These are phyloP conservation scores for Brachyalestes nurse DNA, from an alignment of 2,797 vertebrate species.

Conservation along the genomic window DNA sequence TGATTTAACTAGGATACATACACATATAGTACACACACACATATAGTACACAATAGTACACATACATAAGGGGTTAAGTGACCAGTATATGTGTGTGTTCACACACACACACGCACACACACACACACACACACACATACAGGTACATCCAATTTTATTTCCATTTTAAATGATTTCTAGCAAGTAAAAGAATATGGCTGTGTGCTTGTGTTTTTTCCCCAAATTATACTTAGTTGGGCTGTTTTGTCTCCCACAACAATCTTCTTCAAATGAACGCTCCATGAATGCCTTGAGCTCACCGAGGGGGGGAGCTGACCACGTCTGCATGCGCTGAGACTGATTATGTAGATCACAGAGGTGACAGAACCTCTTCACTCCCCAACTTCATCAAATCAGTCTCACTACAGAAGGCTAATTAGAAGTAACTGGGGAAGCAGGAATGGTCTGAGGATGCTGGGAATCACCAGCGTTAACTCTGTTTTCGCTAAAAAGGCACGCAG, in stretches of 20 bases:
- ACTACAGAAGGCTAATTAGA: conserved; percentile 13
- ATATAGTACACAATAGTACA: too few species aligned
- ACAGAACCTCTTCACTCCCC: conserved; percentile 2
- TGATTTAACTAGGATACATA: too few species aligned
- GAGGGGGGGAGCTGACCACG: conserved; percentile 13
- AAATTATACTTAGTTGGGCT: background rate
- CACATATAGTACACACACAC: too few species aligned
- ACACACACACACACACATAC: too few species aligned
- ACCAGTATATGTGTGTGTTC: too few species aligned
- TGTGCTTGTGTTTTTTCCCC: background rate
- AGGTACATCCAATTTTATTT: too few species aligned
- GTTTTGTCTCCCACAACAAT: conserved; percentile 18
- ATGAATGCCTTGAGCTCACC: conserved; percentile 29
- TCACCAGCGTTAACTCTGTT: conserved; percentile 22
- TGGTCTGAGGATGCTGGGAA: conserved; percentile 7
- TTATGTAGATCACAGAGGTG: conserved; percentile 34
- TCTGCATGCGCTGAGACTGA: conserved; percentile 22
- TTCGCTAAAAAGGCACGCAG: conserved; percentile 20
- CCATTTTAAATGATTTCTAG: background rate
- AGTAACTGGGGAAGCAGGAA: background rate
- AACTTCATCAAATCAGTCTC: conserved; percentile 27
- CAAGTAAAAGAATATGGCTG: background rate
- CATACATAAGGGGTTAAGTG: too few species aligned
- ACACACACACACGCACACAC: too few species aligned
- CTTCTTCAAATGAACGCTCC: background rate